These are phyloP conservation scores for Styela plicata DNA, from an alignment of 23 tunicate species.

Conservation along the genomic window DNA sequence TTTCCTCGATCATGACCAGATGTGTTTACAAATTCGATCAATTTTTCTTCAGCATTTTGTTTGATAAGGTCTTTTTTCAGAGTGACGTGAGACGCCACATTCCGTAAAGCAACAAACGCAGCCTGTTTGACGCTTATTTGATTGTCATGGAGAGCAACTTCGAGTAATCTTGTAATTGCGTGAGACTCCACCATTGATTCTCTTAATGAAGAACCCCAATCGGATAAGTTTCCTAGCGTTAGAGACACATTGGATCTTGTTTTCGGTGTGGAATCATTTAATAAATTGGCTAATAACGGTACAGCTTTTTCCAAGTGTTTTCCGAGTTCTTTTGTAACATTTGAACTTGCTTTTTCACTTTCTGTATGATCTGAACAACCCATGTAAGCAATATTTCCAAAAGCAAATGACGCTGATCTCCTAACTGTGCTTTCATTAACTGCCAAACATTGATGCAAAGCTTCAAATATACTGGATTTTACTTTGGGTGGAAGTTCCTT, in stretches of 20 bases:
- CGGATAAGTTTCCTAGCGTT: slow-evolving; percentile 17
- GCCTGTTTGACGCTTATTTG: slow-evolving; percentile 25
- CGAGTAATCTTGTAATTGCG: background rate
- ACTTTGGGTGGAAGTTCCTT: background rate
- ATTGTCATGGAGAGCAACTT: slow-evolving; percentile 16
- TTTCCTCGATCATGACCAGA: background rate
- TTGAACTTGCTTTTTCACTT: background rate
- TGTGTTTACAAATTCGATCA: slow-evolving; percentile 1
- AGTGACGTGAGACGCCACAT: background rate
- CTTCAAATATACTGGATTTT: slow-evolving; percentile 16
- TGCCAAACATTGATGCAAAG: slow-evolving; percentile 18
- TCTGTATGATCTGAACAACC: slow-evolving; percentile 4
- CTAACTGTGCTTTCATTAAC: slow-evolving; percentile 6
- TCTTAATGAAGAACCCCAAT: slow-evolving; percentile 22
- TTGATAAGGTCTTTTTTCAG: slow-evolving; percentile 14
- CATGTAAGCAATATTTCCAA: slow-evolving; percentile 23
- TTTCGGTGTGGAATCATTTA: slow-evolving; percentile 24
- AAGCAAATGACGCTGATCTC: slow-evolving; percentile 30
- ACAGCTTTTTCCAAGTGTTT: slow-evolving; percentile 29
- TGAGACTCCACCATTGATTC: background rate
- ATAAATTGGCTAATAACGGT: slow-evolving; percentile 6
- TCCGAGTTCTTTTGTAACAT: slow-evolving; percentile 5
- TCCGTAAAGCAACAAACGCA: slow-evolving; percentile 21
- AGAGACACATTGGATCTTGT: slow-evolving; percentile 23
- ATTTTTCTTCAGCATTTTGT: slow-evolving; percentile 21